phyloP scores from a whole-genome alignment of 2,888 invertebrate genomes.

The Philaethria dido region DNA sequence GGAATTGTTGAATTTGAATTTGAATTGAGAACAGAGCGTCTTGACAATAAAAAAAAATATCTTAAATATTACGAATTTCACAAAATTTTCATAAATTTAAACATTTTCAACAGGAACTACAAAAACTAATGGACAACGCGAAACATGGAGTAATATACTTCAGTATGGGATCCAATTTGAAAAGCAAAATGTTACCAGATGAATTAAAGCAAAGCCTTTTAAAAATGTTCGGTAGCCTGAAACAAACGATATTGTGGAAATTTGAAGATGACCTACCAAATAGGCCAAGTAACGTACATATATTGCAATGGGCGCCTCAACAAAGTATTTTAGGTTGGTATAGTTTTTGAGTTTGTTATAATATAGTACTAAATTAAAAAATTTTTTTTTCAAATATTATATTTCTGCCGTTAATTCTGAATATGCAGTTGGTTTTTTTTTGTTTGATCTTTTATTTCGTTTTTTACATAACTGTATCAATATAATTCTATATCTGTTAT shows the following conservation, averaged over 20 bases:
- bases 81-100: neutral
- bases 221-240: conserved; percentile 57
- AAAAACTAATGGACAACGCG: conserved; percentile 60
- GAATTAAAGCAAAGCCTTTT: conserved; percentile 52
- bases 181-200: conserved; percentile 57
- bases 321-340: conserved; percentile 58
- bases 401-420: too few species aligned
- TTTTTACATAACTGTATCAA: too few species aligned
- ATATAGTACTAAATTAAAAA: too few species aligned
- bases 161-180: conserved; percentile 66
- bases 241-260: conserved; percentile 70
- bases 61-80: neutral
- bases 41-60: neutral
- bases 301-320: conserved; percentile 73
- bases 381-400: too few species aligned
- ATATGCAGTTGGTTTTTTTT: too few species aligned
- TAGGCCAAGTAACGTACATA: conserved; percentile 68
- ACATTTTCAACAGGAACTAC: conserved; percentile 54
- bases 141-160: conserved; percentile 69
- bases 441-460: too few species aligned
- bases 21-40: neutral
- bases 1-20: too few species aligned
- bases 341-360: neutral
- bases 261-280: conserved; percentile 57
- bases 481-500: too few species aligned